phyloP scores from a whole-genome alignment of 2,113 vertebrate species.

The Ictalurus punctatus region DNA sequence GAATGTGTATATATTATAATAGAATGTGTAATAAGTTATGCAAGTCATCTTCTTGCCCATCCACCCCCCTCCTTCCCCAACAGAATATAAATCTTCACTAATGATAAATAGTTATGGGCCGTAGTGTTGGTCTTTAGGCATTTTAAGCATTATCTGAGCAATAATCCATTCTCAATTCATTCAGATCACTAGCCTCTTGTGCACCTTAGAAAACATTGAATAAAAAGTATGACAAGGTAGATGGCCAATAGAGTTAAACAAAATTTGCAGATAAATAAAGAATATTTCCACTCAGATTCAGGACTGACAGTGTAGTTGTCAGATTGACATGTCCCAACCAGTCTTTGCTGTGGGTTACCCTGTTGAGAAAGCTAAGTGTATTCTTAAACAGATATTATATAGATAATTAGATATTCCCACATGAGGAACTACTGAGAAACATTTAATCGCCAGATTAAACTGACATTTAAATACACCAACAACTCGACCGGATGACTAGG shows the following conservation, averaged over 20 bases:
- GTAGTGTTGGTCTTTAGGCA: neutral
- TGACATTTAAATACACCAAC: neutral
- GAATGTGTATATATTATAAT: no score
- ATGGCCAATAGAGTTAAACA: neutral
- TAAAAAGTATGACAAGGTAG: neutral
- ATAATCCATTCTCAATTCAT: neutral
- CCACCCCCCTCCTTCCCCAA: neutral
- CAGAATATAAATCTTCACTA: conserved; percentile 6
- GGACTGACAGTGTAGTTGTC: neutral
- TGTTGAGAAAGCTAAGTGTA: neutral
- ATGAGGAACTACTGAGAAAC: neutral
- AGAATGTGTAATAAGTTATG: neutral
- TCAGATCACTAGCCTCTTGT: neutral
- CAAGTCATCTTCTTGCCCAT: conserved; percentile 2
- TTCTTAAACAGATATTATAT: neutral
- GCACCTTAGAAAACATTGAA: neutral
- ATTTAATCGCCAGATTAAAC: neutral
- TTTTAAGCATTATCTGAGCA: neutral
- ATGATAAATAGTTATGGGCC: conserved; percentile 20
- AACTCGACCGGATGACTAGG: neutral
- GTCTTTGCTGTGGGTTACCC: neutral
- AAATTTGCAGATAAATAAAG: conserved; percentile 3
- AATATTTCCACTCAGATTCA: neutral
- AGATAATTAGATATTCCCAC: neutral
- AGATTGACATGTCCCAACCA: neutral